These are phyloP conservation scores for Esperia sulphurella DNA, from an alignment of 2,888 invertebrate species.

Conservation along the genomic window DNA sequence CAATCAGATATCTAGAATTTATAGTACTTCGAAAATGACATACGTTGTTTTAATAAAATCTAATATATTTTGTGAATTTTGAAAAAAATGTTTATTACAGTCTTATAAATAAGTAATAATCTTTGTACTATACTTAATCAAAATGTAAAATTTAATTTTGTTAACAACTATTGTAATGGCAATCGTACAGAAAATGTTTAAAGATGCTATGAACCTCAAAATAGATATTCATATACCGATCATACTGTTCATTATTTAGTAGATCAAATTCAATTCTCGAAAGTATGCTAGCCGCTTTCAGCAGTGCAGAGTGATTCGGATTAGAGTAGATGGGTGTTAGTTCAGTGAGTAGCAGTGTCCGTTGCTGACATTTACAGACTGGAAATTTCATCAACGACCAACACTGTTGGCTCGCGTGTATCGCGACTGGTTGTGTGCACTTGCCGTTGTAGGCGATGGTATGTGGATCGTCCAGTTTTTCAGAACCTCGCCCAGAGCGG, in stretches of 20 bases:
- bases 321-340: constrained; percentile 44
- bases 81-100: not conserved
- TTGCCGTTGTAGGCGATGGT: constrained; percentile 77
- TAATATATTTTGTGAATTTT: not conserved
- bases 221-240: not conserved
- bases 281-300: constrained; percentile 43
- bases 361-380: constrained; percentile 73
- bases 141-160: constrained; percentile 3
- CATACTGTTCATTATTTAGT: constrained; percentile 11
- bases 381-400: constrained; percentile 70
- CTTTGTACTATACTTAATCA: not conserved
- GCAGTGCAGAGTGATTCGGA: constrained; percentile 54
- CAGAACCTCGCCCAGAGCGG: constrained; percentile 76
- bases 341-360: constrained; percentile 66
- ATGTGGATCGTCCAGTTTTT: constrained; percentile 80
- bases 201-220: constrained; percentile 32
- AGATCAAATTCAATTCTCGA: constrained; percentile 40
- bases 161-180: constrained; percentile 45
- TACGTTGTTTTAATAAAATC: not conserved
- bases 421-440: constrained; percentile 66
- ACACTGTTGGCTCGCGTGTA: constrained; percentile 60
- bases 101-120: not conserved
- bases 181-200: constrained; percentile 58
- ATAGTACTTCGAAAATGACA: not conserved
- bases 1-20: not conserved